Evolutionary conservation across 1,140 invertebrate genomes (phyloP).

Genomic region (Pemphigus obesinymphae): DNA sequence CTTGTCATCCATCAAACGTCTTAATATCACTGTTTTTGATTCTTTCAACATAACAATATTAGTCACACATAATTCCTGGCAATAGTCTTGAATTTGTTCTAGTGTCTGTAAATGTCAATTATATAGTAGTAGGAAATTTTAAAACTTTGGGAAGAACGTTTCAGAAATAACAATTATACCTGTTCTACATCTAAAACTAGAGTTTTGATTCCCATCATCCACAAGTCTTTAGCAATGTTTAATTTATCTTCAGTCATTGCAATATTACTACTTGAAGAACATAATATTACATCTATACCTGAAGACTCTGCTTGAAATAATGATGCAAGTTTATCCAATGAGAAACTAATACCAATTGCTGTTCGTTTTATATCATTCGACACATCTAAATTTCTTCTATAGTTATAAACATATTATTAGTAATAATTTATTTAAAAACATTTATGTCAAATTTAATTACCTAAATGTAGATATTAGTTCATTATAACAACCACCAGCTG

Average conservation of each 20-base stretch:
- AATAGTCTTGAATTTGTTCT: constrained; percentile 66
- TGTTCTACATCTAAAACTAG: constrained; percentile 54
- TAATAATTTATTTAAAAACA: constrained; percentile 26
- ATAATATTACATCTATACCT: constrained; percentile 64
- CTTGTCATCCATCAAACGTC: constrained; percentile 58
- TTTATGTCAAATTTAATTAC: constrained; percentile 47
- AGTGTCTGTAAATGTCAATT: constrained; percentile 51
- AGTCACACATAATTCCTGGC: constrained; percentile 59
- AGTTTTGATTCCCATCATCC: constrained; percentile 56
- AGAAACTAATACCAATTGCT: constrained; percentile 71
- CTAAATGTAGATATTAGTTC: constrained; percentile 51
- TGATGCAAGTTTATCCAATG: constrained; percentile 64
- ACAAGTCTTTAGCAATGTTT: constrained; percentile 58
- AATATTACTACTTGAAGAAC: constrained; percentile 55
- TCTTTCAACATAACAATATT: constrained; percentile 66
- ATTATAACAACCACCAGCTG: constrained; percentile 62
- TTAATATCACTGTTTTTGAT: constrained; percentile 59
- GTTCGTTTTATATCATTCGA: constrained; percentile 50
- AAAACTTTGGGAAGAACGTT: no score
- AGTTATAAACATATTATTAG: constrained; percentile 47
- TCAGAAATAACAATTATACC: constrained; percentile 47
- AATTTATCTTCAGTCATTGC: constrained; percentile 61
- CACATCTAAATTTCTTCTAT: constrained; percentile 50
- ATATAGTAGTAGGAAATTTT: no score
- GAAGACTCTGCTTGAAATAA: constrained; percentile 54